Conservation (phyloP, 2,113 vertebrate species). For the Thinocorus orbignyianus region DNA sequence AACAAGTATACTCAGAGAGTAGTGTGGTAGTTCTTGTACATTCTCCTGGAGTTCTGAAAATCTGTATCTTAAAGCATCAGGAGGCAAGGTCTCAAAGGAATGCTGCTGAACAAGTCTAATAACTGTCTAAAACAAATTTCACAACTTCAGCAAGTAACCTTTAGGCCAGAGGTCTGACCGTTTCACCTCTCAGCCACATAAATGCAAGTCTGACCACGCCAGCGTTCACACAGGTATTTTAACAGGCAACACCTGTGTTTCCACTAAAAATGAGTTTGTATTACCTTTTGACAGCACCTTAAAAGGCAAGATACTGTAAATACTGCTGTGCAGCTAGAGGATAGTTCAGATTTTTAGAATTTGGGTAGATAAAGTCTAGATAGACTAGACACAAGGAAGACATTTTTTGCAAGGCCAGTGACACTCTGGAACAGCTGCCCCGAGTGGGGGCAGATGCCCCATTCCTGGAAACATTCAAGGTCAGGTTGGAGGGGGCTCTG, state of each 20-base stretch:
- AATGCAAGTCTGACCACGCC: not conserved
- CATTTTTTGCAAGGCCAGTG: not conserved
- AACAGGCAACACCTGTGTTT: not conserved
- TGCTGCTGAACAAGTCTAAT: not conserved
- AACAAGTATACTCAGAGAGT: not conserved
- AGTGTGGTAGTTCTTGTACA: not conserved
- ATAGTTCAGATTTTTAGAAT: not conserved
- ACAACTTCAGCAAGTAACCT: not conserved
- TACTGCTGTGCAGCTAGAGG: not conserved
- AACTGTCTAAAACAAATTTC: not conserved
- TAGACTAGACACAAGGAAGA: not conserved
- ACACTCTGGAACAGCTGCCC: not conserved
- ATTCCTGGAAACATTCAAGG: not conserved
- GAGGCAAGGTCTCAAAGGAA: not conserved
- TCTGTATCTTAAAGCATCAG: not conserved
- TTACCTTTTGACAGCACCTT: not conserved
- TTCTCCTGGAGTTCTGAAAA: not conserved
- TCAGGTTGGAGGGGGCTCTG: not conserved
- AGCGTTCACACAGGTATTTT: not conserved
- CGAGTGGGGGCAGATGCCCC: not conserved
- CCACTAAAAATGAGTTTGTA: not conserved
- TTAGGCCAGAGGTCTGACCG: not conserved
- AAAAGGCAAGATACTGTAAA: not conserved
- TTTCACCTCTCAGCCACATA: not conserved
- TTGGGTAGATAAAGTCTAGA: not conserved